phyloP scores from a whole-genome alignment of 1,140 invertebrate species.

The Drosophila insularis region DNA sequence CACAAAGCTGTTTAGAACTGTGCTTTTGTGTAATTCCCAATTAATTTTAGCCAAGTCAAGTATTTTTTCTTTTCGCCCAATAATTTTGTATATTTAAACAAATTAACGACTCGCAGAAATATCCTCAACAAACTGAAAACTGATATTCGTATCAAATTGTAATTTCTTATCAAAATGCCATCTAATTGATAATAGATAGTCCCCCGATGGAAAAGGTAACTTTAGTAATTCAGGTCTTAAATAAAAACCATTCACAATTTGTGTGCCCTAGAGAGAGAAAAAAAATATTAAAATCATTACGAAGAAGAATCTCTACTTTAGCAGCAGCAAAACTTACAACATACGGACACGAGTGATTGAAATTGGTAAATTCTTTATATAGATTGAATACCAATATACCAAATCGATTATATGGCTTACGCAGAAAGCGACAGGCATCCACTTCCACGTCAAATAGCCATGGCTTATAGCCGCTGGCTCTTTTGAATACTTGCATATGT shows the following conservation, averaged over 20 bases:
- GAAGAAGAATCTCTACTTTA: no score
- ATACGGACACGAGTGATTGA: constrained; percentile 15
- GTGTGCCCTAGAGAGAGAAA: neutral
- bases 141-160: neutral
- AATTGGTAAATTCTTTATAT: constrained; percentile 2
- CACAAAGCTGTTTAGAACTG: no score
- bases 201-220: neutral
- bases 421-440: constrained; percentile 8
- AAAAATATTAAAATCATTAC: neutral
- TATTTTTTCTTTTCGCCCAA: no score
- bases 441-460: neutral
- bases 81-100: neutral
- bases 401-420: constrained; percentile 1
- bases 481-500: neutral
- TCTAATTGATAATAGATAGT: neutral
- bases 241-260: neutral
- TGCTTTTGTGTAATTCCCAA: no score
- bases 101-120: neutral
- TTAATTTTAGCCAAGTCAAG: neutral
- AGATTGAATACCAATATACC: constrained; percentile 5
- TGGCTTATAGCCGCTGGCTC: constrained; percentile 5
- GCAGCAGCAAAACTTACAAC: neutral
- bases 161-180: constrained; percentile 4
- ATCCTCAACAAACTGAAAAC: constrained; percentile 2
- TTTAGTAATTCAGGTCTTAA: neutral